phyloP scores from a whole-genome alignment of 2,113 vertebrate genomes.

The Axis porcinus region DNA sequence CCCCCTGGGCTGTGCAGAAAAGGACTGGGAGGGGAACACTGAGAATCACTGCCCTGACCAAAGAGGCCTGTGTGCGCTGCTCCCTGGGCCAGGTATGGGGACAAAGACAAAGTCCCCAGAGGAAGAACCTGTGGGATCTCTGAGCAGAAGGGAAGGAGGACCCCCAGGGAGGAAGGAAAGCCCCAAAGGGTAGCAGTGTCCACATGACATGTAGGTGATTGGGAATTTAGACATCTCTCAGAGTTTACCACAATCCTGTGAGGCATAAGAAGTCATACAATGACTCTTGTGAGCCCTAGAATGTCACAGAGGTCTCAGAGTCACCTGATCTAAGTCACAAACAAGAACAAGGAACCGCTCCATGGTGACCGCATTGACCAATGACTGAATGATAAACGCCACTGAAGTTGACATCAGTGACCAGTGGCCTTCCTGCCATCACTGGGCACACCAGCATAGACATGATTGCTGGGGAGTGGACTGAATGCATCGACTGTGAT shows the following conservation, averaged over 20 bases:
- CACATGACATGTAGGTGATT: rapidly evolving
- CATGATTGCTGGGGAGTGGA: background rate
- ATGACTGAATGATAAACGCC: background rate
- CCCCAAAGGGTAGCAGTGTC: background rate
- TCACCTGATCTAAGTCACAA: background rate
- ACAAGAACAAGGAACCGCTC: background rate
- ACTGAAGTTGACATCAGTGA: background rate
- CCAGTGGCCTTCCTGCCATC: background rate
- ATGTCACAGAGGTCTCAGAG: background rate
- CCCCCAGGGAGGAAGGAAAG: background rate
- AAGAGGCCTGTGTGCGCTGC: background rate
- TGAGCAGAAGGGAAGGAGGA: background rate
- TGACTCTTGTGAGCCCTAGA: background rate
- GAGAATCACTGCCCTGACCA: rapidly evolving
- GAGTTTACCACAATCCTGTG: background rate
- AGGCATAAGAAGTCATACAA: background rate
- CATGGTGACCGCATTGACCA: background rate
- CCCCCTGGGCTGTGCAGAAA: background rate
- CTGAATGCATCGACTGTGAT: too few relatives aligned
- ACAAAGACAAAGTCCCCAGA: background rate
- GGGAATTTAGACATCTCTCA: rapidly evolving
- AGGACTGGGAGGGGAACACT: rapidly evolving
- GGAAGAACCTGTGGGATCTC: background rate
- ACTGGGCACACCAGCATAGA: background rate
- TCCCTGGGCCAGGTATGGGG: too few relatives aligned